These are phyloP conservation scores for Passerina amoena DNA, from an alignment of 2,113 vertebrate species.

Conservation along the genomic window DNA sequence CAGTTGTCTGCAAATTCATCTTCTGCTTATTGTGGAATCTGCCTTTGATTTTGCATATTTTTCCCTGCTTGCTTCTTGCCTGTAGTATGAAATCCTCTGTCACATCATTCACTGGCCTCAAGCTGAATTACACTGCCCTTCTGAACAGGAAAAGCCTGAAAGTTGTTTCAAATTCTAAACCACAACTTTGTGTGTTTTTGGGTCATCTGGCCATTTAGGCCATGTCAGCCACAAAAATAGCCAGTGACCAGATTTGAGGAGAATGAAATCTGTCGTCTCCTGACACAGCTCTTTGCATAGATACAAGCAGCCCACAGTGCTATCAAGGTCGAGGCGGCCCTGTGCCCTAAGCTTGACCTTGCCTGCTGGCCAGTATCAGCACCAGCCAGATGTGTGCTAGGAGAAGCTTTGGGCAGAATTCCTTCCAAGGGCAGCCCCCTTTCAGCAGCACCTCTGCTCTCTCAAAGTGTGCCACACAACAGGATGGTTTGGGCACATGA, in stretches of 20 bases:
- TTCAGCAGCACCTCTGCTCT: not conserved
- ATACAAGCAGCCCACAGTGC: fast-evolving
- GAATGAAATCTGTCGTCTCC: not conserved
- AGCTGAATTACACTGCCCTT: not conserved
- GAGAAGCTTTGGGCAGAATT: not conserved
- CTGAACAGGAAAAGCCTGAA: not conserved
- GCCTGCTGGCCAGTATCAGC: not conserved
- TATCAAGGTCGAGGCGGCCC: fast-evolving
- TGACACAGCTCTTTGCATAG: not conserved
- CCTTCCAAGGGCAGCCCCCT: not conserved
- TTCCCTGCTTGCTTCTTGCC: not conserved
- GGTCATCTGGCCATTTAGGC: not conserved
- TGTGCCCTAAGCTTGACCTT: not conserved
- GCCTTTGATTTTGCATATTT: not conserved
- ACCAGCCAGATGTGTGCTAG: fast-evolving
- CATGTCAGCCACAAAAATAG: not conserved
- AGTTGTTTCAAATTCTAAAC: not conserved
- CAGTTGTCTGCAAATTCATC: not conserved
- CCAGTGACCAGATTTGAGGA: not conserved
- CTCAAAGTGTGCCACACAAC: not conserved
- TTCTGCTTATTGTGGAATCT: not conserved
- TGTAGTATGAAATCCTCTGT: not conserved
- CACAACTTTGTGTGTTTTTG: not conserved
- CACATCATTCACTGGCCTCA: not conserved
- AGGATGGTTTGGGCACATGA: not conserved